Evolutionary conservation across 2,888 invertebrate species (phyloP).

Genomic region (Cephus pygmeus): DNA sequence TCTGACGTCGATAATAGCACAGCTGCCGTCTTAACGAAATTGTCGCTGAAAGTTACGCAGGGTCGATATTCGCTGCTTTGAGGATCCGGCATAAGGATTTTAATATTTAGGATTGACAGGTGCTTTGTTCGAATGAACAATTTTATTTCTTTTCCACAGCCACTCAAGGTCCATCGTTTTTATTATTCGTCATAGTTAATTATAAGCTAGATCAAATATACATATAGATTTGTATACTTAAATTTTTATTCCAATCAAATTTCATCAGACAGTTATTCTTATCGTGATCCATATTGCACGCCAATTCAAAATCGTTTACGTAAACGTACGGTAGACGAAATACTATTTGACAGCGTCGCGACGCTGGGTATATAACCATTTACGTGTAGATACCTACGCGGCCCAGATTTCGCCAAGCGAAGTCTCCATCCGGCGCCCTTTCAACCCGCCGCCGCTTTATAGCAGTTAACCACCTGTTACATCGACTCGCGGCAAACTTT

Average conservation of each 20-base stretch:
- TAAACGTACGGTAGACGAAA: neutral
- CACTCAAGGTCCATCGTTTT: neutral
- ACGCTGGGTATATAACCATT: neutral
- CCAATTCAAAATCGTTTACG: neutral
- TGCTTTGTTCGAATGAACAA: neutral
- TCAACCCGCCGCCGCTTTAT: conserved; percentile 41
- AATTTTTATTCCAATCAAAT: neutral
- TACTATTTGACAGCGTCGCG: neutral
- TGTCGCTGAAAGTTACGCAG: neutral
- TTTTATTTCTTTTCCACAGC: neutral
- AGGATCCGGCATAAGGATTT: neutral
- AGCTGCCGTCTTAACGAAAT: neutral
- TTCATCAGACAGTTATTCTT: neutral
- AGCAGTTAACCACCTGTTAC: conserved; percentile 62
- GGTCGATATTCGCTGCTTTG: neutral
- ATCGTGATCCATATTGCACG: neutral
- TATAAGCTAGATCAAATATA: neutral
- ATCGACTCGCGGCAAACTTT: conserved; percentile 42
- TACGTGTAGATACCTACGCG: neutral
- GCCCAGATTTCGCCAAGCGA: neutral
- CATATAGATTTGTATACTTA: neutral
- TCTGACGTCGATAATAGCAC: neutral
- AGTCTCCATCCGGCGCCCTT: conserved; percentile 5
- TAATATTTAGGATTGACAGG: neutral
- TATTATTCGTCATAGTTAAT: neutral